phyloP scores from a whole-genome alignment of 1,140 invertebrate species.

The Drosophila yakuba region DNA sequence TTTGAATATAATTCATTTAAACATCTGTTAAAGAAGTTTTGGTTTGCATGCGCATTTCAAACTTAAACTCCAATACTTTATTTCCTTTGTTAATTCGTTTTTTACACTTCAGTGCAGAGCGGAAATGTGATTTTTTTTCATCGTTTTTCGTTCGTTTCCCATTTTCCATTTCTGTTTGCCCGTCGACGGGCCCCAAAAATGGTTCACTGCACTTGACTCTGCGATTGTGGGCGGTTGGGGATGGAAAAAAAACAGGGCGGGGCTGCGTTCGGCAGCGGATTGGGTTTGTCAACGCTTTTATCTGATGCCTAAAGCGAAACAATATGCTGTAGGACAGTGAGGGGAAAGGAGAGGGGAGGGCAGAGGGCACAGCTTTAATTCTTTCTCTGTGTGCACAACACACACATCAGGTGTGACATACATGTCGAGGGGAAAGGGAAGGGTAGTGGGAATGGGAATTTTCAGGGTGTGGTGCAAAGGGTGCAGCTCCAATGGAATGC shows the following conservation, averaged over 20 bases:
- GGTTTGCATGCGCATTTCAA: neutral
- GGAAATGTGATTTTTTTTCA: conserved; percentile 68
- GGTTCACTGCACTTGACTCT: conserved; percentile 80
- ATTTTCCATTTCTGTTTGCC: conserved; percentile 47
- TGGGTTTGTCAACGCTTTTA: conserved; percentile 74
- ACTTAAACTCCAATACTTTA: neutral
- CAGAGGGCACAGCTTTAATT: conserved; percentile 41
- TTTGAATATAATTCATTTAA: neutral
- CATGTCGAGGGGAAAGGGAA: neutral
- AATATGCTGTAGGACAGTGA: conserved; percentile 35
- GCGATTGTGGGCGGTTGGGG: conserved; percentile 1
- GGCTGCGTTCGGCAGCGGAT: conserved; percentile 6
- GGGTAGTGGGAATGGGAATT: neutral
- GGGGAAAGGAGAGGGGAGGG: neutral
- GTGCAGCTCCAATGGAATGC: conserved; percentile 29
- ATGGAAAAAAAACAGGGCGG: neutral
- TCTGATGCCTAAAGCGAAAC: conserved; percentile 61
- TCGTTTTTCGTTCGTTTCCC: conserved; percentile 31
- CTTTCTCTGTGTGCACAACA: conserved; percentile 35
- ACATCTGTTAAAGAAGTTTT: conserved; percentile 1
- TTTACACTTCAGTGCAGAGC: conserved; percentile 72
- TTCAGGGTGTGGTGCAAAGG: conserved; percentile 21
- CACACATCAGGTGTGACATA: conserved; percentile 53
- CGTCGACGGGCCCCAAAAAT: conserved; percentile 74
- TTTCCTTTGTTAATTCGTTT: conserved; percentile 32